phyloP scores from a whole-genome alignment of 2,113 vertebrate genomes.

The Phyllostomus discolor region DNA sequence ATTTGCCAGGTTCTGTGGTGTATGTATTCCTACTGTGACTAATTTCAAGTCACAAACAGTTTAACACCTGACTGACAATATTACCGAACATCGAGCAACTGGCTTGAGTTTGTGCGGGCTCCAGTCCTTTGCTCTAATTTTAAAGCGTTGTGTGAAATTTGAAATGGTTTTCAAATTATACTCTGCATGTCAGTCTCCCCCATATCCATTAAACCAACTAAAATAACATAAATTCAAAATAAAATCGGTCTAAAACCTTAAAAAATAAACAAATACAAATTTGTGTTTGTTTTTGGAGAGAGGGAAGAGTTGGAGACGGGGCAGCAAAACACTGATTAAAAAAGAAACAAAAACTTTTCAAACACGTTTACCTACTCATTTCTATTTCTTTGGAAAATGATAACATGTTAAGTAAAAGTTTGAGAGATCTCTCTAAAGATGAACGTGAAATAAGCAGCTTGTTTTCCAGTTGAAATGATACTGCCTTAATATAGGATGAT shows the following conservation, averaged over 20 bases:
- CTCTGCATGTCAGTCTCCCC: background rate
- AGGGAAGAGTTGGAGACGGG: too few species aligned
- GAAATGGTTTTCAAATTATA: background rate
- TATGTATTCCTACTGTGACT: background rate
- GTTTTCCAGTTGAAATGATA: background rate
- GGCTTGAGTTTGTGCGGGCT: background rate
- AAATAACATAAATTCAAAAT: too few species aligned
- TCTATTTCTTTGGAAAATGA: background rate
- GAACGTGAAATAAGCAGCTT: background rate
- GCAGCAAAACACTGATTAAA: background rate
- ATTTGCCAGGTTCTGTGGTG: background rate
- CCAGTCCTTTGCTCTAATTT: background rate
- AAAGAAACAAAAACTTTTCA: background rate
- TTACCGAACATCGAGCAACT: background rate
- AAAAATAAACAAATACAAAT: too few species aligned
- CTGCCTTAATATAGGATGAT: background rate
- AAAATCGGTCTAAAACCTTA: too few species aligned
- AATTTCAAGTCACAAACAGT: background rate
- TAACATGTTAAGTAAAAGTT: background rate
- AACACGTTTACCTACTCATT: background rate
- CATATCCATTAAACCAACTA: background rate
- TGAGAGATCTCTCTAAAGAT: background rate
- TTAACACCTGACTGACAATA: background rate
- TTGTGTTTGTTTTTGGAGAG: too few species aligned
- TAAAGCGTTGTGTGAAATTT: background rate